Evolutionary conservation across 35 echinoderm and acorn worm species (phyloP).

Genomic region (Patiria miniata): DNA sequence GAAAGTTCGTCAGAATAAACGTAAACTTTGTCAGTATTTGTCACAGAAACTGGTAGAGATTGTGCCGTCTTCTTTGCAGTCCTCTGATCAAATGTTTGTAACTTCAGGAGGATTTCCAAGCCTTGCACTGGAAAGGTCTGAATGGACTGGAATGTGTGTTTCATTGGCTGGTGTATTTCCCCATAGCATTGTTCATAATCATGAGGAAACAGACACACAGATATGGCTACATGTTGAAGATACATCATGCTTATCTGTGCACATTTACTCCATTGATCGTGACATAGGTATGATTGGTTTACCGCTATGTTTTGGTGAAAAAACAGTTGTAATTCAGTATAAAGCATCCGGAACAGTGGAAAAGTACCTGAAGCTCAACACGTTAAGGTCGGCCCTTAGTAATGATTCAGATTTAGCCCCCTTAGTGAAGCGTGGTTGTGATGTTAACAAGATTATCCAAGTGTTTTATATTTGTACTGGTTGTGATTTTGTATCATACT

Average conservation of each 20-base stretch:
- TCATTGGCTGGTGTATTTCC: not conserved
- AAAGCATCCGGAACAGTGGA: not conserved
- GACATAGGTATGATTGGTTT: no score
- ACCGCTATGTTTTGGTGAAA: conserved; percentile 33
- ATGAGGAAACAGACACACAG: conserved; percentile 52
- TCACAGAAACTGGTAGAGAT: conserved; percentile 36
- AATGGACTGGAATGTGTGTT: not conserved
- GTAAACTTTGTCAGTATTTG: conserved; percentile 37
- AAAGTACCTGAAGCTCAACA: not conserved
- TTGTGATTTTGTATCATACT: conserved; percentile 65
- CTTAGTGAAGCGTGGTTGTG: not conserved
- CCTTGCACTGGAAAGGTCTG: no score
- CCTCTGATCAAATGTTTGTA: conserved; percentile 30
- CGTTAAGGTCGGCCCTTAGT: not conserved
- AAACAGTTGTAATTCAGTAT: conserved; percentile 41
- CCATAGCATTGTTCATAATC: conserved; percentile 39
- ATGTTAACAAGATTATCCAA: conserved; percentile 47
- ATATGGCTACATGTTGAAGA: conserved; percentile 58
- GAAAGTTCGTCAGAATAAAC: conserved; percentile 50
- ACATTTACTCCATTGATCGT: conserved; percentile 46
- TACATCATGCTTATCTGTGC: conserved; percentile 27
- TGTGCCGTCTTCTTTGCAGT: conserved; percentile 18
- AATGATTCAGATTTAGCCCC: conserved; percentile 12
- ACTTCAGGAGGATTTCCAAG: conserved; percentile 49
- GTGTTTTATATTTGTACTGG: conserved; percentile 37